A percentile compares a stretch with the other conserved stretches of the same genome.
Conservation (phyloP, 1,140 invertebrate species). For the Drosophila nasuta region DNA sequence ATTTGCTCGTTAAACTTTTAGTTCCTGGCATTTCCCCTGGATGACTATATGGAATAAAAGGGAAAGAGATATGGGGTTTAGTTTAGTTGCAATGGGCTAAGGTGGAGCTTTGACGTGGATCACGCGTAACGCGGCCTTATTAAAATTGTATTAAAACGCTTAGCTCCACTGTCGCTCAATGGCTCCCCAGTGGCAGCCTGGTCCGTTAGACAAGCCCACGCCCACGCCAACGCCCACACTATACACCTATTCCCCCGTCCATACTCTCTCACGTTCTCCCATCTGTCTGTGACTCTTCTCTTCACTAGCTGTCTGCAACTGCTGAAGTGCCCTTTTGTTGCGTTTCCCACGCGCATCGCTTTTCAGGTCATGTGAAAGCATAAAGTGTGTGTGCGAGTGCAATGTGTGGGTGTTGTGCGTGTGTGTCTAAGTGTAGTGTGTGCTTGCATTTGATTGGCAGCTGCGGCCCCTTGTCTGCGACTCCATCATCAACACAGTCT, state of each 20-base stretch:
- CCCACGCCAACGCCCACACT: background rate
- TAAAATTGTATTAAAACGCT: conserved; percentile 58
- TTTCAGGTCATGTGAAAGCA: conserved; percentile 45
- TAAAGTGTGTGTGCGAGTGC: conserved; percentile 18
- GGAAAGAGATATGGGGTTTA: background rate
- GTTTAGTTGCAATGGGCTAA: background rate
- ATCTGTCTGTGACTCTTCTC: background rate
- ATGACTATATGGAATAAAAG: no score
- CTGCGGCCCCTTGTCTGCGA: conserved; percentile 27
- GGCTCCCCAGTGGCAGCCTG: conserved; percentile 20
- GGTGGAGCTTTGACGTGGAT: conserved; percentile 18
- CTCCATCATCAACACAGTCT: conserved; percentile 26
- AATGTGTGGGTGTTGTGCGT: background rate
- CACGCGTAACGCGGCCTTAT: conserved; percentile 35
- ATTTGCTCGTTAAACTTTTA: conserved; percentile 32
- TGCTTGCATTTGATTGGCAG: conserved; percentile 52
- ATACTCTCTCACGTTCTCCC: background rate
- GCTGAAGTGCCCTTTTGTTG: conserved; percentile 43
- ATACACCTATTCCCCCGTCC: background rate
- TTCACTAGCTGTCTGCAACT: background rate
- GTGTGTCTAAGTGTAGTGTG: conserved; percentile 6
- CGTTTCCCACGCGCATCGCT: conserved; percentile 46
- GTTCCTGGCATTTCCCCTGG: background rate
- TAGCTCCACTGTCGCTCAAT: conserved; percentile 34
- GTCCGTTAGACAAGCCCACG: background rate